phyloP scores from a whole-genome alignment of 2,888 invertebrate species.

The Folsomia candida region DNA sequence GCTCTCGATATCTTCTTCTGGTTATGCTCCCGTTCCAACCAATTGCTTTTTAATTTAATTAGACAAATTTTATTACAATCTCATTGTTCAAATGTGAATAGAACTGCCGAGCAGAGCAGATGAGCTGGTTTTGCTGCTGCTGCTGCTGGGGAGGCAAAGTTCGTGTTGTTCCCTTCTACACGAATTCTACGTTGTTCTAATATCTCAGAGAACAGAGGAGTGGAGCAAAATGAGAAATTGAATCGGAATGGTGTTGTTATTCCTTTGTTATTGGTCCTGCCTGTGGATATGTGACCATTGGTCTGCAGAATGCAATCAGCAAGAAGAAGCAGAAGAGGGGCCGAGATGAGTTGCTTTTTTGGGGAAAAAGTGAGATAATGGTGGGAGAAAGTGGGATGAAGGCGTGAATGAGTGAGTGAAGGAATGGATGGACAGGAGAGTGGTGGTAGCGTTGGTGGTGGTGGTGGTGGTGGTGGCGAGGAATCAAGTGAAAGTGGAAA shows the following conservation, averaged over 20 bases:
- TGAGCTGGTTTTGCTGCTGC: neutral
- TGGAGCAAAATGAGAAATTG: neutral
- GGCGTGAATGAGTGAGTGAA: neutral
- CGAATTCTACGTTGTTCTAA: neutral
- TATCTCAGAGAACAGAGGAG: neutral
- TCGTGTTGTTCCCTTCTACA: too few relatives aligned
- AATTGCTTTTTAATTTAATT: slow-evolving; percentile 52
- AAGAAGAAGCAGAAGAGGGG: too few relatives aligned
- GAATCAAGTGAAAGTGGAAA: slow-evolving; percentile 10
- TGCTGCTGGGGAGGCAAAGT: neutral
- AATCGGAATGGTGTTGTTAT: neutral
- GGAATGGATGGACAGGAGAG: slow-evolving; percentile 12
- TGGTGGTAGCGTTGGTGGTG: slow-evolving; percentile 18
- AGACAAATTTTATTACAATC: slow-evolving; percentile 51
- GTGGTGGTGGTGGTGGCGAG: too few relatives aligned
- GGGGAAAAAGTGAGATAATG: too few relatives aligned
- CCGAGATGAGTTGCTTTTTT: too few relatives aligned
- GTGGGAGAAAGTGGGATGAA: neutral
- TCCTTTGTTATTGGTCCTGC: too few relatives aligned
- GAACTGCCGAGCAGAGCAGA: neutral
- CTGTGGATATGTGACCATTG: too few relatives aligned
- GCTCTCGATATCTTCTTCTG: too few relatives aligned
- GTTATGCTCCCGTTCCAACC: slow-evolving; percentile 24
- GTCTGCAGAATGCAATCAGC: too few relatives aligned
- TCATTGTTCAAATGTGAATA: slow-evolving; percentile 35